A percentile compares a stretch with the other conserved stretches of the same genome.
Evolutionary conservation across 2,113 vertebrate species (phyloP).

Genomic region (Pygoscelis adeliae): DNA sequence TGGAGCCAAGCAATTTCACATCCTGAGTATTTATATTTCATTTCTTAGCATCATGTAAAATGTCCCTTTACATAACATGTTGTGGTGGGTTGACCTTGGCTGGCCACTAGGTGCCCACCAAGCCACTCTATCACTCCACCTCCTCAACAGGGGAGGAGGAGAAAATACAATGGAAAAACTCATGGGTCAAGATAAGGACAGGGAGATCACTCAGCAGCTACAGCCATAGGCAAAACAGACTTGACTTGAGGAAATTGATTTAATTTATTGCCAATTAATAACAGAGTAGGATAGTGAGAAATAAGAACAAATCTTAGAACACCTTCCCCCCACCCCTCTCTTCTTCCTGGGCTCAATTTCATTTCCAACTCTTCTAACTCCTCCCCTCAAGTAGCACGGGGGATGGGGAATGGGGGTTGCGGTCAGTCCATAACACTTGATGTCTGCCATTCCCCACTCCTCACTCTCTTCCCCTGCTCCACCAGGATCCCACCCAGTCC

Average conservation of each 20-base stretch:
- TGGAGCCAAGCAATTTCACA: not conserved
- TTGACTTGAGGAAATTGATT: not conserved
- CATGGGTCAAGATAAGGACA: not conserved
- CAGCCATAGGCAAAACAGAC: not conserved
- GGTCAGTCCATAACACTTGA: not conserved
- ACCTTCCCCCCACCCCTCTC: not conserved
- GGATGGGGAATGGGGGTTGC: rapidly evolving
- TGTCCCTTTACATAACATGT: not conserved
- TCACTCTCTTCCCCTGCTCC: not conserved
- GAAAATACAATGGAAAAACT: not conserved
- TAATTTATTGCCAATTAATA: not conserved
- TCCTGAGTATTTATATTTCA: not conserved
- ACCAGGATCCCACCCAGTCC: not conserved
- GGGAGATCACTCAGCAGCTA: not conserved
- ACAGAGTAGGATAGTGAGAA: not conserved
- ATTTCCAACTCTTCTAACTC: not conserved
- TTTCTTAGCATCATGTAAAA: not conserved
- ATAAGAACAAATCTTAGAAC: not conserved
- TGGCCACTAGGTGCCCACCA: not conserved
- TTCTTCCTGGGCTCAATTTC: not conserved
- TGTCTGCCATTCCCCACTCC: not conserved
- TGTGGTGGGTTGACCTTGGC: not conserved
- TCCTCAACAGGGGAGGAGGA: not conserved
- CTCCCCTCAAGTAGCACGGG: not conserved
- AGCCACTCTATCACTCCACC: not conserved